Base-by-base conservation (phyloP, 1,140 invertebrate genomes). In the Drosophila prosaltans region DNA sequence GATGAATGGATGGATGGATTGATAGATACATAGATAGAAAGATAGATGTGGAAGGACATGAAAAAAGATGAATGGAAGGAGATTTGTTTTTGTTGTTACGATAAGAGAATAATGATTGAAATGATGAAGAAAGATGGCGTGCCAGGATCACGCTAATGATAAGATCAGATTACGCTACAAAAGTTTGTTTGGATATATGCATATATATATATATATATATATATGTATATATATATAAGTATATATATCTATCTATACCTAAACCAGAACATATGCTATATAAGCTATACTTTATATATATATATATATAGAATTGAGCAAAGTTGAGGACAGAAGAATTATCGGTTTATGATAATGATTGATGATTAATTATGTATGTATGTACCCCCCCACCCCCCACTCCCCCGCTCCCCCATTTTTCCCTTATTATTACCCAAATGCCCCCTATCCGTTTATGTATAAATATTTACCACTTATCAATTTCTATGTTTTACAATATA, bases 391-490 rank as follows among this genome's bases (percentile, higher is more conserved):
- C 45, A 16, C 45, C 45, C 45, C 21, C n/a, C 45, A 3, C 45
- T 8, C 45, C 16, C 16, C 45, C 2, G 21, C 16, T 16, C 21
- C 21, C 16, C 43, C 43, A 16, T 16, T 16, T 30, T 9, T 9
- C 11, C 11, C n/a, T 16, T 8, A 7, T 16, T 8, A 7, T 24
- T 24, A 7, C 21, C n/a, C 69, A 55, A 7, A 30, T 30, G 28
- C 43, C 43, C 65, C 57, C 43, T 68, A 75, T 75, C 73, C 74
- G 66, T 76, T 77, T 76, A 77, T 86, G 83, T 88, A 86, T 80
- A 86, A 86, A 88, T 80, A 88, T 70, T 70, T 82, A 88, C 78
- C 45, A 82, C 79, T 79, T 86, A 82, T 65, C 41, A 80, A 72
- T 82, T 82, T 51, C 8, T 51, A 86, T 77, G 60, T 80, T 86